Evolutionary conservation across 2,797 vertebrate genomes (phyloP), one percentile per base, ranked within the genome.

Genomic region (Sylvilagus floridanus): DNA sequence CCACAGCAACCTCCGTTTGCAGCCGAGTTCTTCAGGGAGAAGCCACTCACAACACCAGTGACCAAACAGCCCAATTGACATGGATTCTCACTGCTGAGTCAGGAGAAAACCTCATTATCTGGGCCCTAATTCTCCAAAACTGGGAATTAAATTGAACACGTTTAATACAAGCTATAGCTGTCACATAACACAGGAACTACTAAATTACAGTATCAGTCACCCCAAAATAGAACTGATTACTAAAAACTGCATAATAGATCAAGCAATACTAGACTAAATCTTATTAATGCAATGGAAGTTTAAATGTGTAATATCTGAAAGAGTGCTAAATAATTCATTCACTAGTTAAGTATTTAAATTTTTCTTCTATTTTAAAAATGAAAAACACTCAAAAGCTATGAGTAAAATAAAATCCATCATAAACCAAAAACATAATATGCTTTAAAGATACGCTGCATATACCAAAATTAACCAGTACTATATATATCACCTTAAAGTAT

Each of bases 261-360:
- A 90, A 88, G 54, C 62, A 85, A 92, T 75, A 90, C 76, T 76
- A 90, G 63, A 50, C 47, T 35, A 87, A 88, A 94, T 63, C 30
- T 77, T 95, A 77, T 26, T 76, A 94, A 92, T 81, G 42, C 52
- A 79, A 65, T 62, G 32, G 21, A 83, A 87, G 54, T 90, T 90
- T 85, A 88, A 92, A 16, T 63, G 60, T 35, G 37, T 42, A 77
- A 69, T 82, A 90, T 17, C 84, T 52, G 91, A 73, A 62, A 35
- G 52, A 79, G 12, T 79, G 63, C 88, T 93, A 86, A 89, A 91
- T 87, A 90, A 92, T 93, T 90, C 82, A 93, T 94, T 88, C 57
- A 86, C 73, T 26, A 50, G n/a, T 66, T 88, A 84, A 93, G 73
- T 63, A 84, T 73, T 84, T 37, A 81, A n/a, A 72, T 52, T 69